These are phyloP conservation scores for Chymomyza fuscimana DNA, from an alignment of 2,888 invertebrate species.

Conservation along the genomic window DNA sequence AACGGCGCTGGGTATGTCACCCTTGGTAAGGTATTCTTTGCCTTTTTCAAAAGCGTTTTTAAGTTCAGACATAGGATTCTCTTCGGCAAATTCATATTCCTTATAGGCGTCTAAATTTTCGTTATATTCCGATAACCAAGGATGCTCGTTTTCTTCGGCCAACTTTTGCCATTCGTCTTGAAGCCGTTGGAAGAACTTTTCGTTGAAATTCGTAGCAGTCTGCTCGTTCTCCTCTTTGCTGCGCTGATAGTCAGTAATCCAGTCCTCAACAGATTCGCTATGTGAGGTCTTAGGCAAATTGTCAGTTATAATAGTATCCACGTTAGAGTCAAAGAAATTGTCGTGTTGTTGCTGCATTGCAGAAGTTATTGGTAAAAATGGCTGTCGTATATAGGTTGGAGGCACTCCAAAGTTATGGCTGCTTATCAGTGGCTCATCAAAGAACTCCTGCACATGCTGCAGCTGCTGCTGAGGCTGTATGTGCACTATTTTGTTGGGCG, in stretches of 20 bases:
- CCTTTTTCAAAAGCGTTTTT: conserved; percentile 92
- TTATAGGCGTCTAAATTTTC: conserved; percentile 84
- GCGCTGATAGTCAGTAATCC: conserved; percentile 81
- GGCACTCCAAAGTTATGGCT: conserved; percentile 38
- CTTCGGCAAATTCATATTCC: conserved; percentile 81
- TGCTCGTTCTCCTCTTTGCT: conserved; percentile 83
- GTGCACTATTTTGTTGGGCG: conserved; percentile 62
- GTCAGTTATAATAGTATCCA: conserved; percentile 57
- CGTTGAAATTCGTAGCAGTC: conserved; percentile 83
- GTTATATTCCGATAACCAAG: conserved; percentile 87
- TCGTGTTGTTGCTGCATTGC: conserved; percentile 31
- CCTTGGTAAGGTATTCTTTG: conserved; percentile 88
- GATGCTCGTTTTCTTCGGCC: conserved; percentile 83
- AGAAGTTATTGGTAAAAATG: conserved; percentile 40
- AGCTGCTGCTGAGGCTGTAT: conserved; percentile 69
- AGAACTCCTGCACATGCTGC: conserved; percentile 75
- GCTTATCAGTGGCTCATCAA: conserved; percentile 61
- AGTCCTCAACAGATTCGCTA: conserved; percentile 64
- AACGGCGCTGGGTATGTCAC: conserved; percentile 97
- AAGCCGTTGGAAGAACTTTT: conserved; percentile 83
- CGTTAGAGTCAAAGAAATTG: conserved; percentile 54
- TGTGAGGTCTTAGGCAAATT: conserved; percentile 49
- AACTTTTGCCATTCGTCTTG: conserved; percentile 90
- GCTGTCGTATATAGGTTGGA: conserved; percentile 39
- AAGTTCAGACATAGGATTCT: conserved; percentile 91